Evolutionary conservation across 2,113 vertebrate genomes (phyloP), one percentile per base, ranked within the genome.

Genomic region (Solea senegalensis): DNA sequence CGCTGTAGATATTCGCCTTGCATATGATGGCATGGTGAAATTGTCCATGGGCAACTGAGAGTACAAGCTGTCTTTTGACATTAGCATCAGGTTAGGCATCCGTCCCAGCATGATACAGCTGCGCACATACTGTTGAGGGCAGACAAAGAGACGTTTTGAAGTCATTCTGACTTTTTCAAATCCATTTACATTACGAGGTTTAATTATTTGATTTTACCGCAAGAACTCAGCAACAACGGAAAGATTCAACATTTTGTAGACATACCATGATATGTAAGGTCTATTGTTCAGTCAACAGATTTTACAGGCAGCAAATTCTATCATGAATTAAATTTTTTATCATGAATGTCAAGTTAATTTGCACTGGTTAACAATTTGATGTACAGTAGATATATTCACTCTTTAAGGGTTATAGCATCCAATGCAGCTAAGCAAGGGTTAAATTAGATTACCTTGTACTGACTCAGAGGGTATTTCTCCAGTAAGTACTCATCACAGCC

Each of bases 51-150:
- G 97, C 82, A 99, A 92, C 86, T 99, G 97, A 1, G 93, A 94
- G 73, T 99, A 98, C n/a, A 99, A 92, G 88, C 97, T 98, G 87
- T 99, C 97, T 89, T 99, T 99, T 8, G 97, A 94, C 97, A 99
- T 99, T 71, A 99, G 84, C 97, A 99, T 99, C 91, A 99, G 91
- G 90, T 98, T 98, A 72, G 97, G 97, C 97, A 99, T 96, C 77
- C 97, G 95, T 55, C 96, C 95, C 59, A 99, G 95, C 96, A 98
- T 98, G 86, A 99, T 98, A 81, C 97, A 99, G 87, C 97, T 99
- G 92, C 97, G 94, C 55, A 99, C 96, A 50, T 99, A 99, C 97
- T 99, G 92, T 74, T 72, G 82, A 62, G 68, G 50, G 75, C 58
- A 67, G 39, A 70, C 66, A 86, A 78, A 61, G 50, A 54, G 44